Conservation (phyloP, 2,888 invertebrate species). For the Gastrophysa polygoni region DNA sequence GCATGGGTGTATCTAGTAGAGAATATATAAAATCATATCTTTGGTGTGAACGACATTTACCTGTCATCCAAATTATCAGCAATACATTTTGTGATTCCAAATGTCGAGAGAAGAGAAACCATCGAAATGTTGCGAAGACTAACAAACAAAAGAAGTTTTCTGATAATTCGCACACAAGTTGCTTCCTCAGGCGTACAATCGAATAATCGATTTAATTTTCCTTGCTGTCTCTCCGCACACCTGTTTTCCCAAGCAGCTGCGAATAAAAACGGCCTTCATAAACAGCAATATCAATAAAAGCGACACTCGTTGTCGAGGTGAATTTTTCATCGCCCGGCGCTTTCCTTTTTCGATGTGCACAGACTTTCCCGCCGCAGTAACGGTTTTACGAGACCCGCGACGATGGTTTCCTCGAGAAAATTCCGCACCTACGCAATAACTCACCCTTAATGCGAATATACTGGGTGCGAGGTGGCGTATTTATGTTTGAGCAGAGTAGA, state of each 20-base stretch:
- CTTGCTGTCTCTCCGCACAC: background rate
- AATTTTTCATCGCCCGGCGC: conserved; percentile 11
- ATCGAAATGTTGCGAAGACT: too few relatives aligned
- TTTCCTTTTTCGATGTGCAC: conserved; percentile 2
- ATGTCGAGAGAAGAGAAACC: too few relatives aligned
- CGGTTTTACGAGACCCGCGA: conserved; percentile 12
- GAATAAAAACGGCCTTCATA: conserved; percentile 12
- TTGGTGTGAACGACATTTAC: too few relatives aligned
- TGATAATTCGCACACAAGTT: too few relatives aligned
- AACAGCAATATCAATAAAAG: conserved; percentile 18
- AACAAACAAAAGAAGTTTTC: too few relatives aligned
- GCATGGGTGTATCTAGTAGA: too few relatives aligned
- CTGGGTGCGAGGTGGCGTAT: background rate
- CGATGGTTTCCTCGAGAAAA: background rate
- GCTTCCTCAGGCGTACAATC: too few relatives aligned
- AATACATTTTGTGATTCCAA: too few relatives aligned
- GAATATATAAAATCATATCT: too few relatives aligned
- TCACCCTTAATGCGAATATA: background rate
- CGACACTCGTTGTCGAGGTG: conserved; percentile 9
- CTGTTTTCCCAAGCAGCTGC: background rate
- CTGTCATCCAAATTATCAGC: too few relatives aligned
- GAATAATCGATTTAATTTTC: background rate
- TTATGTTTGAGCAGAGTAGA: background rate
- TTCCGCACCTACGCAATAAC: conserved; percentile 6
- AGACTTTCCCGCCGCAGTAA: conserved; percentile 14